Evolutionary conservation across 1,140 invertebrate species (phyloP).

Genomic region (Ceratina japonica): DNA sequence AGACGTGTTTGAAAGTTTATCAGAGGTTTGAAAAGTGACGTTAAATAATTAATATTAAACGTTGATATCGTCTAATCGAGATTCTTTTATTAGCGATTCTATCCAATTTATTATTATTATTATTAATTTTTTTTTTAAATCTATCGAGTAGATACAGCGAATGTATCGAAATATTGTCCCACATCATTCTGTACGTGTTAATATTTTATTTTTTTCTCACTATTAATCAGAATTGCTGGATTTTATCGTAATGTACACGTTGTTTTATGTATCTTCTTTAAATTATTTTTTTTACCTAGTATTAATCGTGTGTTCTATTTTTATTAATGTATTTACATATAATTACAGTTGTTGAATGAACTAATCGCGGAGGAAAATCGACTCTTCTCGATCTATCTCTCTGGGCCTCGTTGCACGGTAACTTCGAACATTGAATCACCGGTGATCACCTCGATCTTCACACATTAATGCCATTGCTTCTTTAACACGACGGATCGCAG

Average conservation of each 20-base stretch:
- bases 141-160: no score
- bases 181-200: constrained; percentile 15
- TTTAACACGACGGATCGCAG: constrained; percentile 33
- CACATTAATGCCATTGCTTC: constrained; percentile 42
- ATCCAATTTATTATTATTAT: background rate
- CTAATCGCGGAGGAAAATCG: constrained; percentile 32
- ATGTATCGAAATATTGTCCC: background rate
- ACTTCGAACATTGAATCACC: constrained; percentile 43
- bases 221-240: constrained; percentile 21
- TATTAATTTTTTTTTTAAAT: no score
- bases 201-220: background rate
- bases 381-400: constrained; percentile 32
- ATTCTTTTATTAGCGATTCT: constrained; percentile 7
- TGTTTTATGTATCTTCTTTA: constrained; percentile 20
- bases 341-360: constrained; percentile 46
- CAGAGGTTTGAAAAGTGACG: constrained; percentile 25
- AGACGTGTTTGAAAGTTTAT: constrained; percentile 18
- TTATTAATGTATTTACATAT: constrained; percentile 46
- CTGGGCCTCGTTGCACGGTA: constrained; percentile 45
- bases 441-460: constrained; percentile 40
- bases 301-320: constrained; percentile 30
- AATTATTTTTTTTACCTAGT: constrained; percentile 30
- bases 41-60: constrained; percentile 12
- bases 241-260: constrained; percentile 26
- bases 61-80: background rate